Base-by-base conservation (phyloP, 2,797 vertebrate species). In the Arrhamphus sclerolepis region DNA sequence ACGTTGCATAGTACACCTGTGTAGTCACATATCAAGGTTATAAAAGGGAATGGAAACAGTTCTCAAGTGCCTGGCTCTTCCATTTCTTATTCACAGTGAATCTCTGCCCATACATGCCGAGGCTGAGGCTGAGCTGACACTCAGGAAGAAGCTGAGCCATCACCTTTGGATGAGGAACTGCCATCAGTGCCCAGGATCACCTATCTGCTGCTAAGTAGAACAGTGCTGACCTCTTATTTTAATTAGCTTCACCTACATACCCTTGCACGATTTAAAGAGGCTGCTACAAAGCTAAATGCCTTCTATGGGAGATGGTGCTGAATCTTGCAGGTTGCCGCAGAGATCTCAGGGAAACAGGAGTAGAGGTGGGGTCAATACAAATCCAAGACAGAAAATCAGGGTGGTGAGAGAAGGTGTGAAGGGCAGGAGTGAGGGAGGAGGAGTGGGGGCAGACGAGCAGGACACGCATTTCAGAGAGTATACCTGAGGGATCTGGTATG, bases 401-500 rank as follows among this genome's bases (percentile, higher is more conserved):
- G 72, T 61, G 42, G 66, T 14, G 47, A 21, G 70, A 68, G 66
- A 29, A 17, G 48, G 24, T n/a, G 62, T 75, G 70, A 59, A 62
- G 62, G 70, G 56, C 66, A 66, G 70, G 46, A 66, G 62, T 11
- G 16, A 20, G 50, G 71, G 68, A 63, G 57, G 74, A 62, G 60
- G 49, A 60, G 50, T 29, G 50, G 43, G 63, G 62, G 44, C 39
- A 55, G 72, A 71, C 57, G 73, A 70, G 57, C 81, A 73, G 83
- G 86, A 87, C 85, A 84, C 57, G 65, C 65, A 41, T 83, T 78
- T 63, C 65, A 81, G 62, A 58, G 62, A 75, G 76, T 20, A 65
- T 77, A 90, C 87, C 88, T 87, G 83, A 77, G 86, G 86, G 89
- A 88, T 86, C 76, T 68, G 68, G 77, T 78, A 74, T 80, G 85